Evolutionary conservation across 2,888 invertebrate species (phyloP), one percentile per base, ranked within the genome.

Genomic region (Spodoptera littoralis): DNA sequence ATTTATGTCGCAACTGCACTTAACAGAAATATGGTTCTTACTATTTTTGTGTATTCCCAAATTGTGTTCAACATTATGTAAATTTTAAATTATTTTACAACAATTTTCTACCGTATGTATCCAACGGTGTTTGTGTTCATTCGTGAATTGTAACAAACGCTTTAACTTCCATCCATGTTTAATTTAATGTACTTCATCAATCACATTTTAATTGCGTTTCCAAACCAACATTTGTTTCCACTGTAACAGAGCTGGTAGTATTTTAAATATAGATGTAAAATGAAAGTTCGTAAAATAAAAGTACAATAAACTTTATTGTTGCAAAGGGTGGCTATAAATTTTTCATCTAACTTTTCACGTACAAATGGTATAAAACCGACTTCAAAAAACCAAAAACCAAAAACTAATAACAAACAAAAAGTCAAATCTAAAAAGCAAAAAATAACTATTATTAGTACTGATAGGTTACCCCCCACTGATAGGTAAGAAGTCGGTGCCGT

Each of bases 1-100:
- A 88, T 90, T 89, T 90, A 87, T 89, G 79, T 77, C 76, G 54
- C 79, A 65, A 79, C 76, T 79, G 79, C 81, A 82, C 77, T 82
- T 82, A 82, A 80, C 81, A 78, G 77, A 72, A 76, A 73, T 76
- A 76, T 70, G 70, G 71, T 67, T 66, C 67, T 74, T 68, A 68
- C 70, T 50, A 45, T 66, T 52, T 73, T 55, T 12, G 3, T 43
- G 6, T 42, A 50, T 44, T 22, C 12, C 22, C 45, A 18, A 18
- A 5, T 42, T 30, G 2, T 43, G 24, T 47, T 64, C 50, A 18
- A 27, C 41, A 49, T 52, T 22, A 13, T 56, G 13, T 54, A 18
- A 57, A 54, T 57, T 53, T 18, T 41, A 30, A 60, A 41, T 24
- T 27, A 47, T 56, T 61, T 61, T 50, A 42, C 56, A 36, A 36